Evolutionary conservation across 2,113 vertebrate species (phyloP), one percentile per base, ranked within the genome.

Genomic region (Neomonachus schauinslandi): DNA sequence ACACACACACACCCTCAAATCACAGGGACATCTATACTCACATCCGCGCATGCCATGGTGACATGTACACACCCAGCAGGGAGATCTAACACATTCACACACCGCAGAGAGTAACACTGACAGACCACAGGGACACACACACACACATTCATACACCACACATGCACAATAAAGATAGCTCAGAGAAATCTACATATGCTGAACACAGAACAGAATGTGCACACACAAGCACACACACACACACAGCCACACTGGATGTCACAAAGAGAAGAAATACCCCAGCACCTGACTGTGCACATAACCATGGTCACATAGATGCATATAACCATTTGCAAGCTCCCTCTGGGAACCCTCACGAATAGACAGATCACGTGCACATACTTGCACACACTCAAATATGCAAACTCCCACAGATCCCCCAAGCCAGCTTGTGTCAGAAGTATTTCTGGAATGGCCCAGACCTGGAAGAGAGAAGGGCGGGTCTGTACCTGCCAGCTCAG

Each of bases 291-390:
- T 24, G 10, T 61, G 63, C 6, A 16, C 18, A 0, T 18, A 31
- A 16, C 24, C 4, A 0, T 5, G 61, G 36, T 33, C 24, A 33
- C 15, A 28, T 1, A 53, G 53, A 31, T 0, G n/a, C 31, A 15
- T 5, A 15, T 16, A 12, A 3, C 42, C 24, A 1, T 53, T 28
- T 46, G 14, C 14, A 5, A 1, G 7, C 8, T 31, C n/a, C 33
- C 19, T 33, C 11, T 0, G 63, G 42, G 28, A 16, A 28, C 0
- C 26, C 69, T 71, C 42, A 18, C 0, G 1, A 19, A 53, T 1
- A 21, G 36, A 76, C 12, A 11, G 0, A 15, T 33, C 67, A 24
- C 1, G 2, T 19, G 28, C 36, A 16, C 18, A 8, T 14, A 4
- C 61, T 28, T 33, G 21, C 12, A 49, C 19, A 53, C 21, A 39